These are phyloP conservation scores for Lasius platythorax DNA, from an alignment of 2,888 invertebrate species.

Conservation along the genomic window DNA sequence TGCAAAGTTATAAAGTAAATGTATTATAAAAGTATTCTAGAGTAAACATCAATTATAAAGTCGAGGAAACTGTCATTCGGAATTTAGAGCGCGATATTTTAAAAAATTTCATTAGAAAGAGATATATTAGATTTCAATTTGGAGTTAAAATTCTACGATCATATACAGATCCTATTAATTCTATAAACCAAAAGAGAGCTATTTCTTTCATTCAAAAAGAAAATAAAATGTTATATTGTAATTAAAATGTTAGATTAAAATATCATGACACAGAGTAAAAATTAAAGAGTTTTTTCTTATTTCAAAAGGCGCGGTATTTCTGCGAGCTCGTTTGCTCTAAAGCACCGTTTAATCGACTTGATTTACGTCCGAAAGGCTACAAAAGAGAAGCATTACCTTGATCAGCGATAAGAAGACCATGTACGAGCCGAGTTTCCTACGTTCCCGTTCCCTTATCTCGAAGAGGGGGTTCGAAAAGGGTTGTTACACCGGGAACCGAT, in stretches of 20 bases:
- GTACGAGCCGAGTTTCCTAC: constrained; percentile 41
- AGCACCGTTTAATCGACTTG: constrained; percentile 54
- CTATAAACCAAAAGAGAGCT: not conserved
- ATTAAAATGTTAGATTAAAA: constrained; percentile 20
- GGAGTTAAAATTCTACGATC: not conserved
- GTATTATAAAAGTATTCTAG: too few relatives aligned
- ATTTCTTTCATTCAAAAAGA: not conserved
- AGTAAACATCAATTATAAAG: too few relatives aligned
- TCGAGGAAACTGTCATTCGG: not conserved
- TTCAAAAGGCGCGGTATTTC: not conserved
- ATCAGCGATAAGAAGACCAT: constrained; percentile 52
- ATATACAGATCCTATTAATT: not conserved
- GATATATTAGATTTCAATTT: not conserved
- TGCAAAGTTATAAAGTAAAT: not conserved
- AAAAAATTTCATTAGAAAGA: not conserved
- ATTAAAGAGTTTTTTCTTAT: not conserved
- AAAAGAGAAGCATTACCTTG: constrained; percentile 53
- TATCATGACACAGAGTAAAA: not conserved
- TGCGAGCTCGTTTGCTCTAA: constrained; percentile 17
- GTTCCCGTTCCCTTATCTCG: constrained; percentile 53
- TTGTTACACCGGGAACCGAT: constrained; percentile 59
- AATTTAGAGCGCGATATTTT: not conserved
- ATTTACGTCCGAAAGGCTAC: constrained; percentile 48
- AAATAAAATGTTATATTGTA: not conserved
- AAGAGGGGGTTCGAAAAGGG: constrained; percentile 46